Evolutionary conservation across 2,113 vertebrate species (phyloP).

Genomic region (Coreoperca whiteheadi): DNA sequence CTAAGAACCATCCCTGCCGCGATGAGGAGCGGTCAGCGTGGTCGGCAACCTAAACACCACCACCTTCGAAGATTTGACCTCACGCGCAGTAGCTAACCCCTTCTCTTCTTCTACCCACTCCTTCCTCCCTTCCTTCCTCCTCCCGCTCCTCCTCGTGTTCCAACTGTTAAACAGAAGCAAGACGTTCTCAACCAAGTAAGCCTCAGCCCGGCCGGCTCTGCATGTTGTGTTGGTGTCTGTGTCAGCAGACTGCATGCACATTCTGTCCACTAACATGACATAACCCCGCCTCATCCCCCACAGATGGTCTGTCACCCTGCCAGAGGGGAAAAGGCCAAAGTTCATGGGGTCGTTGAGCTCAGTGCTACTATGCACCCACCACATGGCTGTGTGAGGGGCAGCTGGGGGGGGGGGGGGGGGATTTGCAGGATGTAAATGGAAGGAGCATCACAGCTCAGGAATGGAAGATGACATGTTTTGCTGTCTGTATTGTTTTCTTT

Average conservation of each 20-base stretch:
- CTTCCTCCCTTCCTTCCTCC: constrained; percentile 27
- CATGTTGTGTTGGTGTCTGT: constrained; percentile 84
- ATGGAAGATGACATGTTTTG: neutral
- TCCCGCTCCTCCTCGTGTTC: constrained; percentile 5
- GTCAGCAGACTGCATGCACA: constrained; percentile 79
- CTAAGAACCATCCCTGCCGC: neutral
- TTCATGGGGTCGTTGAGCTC: constrained; percentile 28
- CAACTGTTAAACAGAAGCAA: constrained; percentile 85
- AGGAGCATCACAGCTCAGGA: neutral
- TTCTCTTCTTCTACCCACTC: constrained; percentile 61
- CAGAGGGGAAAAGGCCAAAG: constrained; percentile 42
- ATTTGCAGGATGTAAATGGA: neutral
- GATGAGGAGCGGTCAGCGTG: neutral
- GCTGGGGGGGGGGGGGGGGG: neutral
- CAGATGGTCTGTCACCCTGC: constrained; percentile 54
- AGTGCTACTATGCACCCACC: constrained; percentile 32
- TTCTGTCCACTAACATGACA: constrained; percentile 65
- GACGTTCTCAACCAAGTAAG: constrained; percentile 91
- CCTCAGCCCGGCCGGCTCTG: constrained; percentile 71
- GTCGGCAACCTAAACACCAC: neutral
- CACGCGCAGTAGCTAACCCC: constrained; percentile 47
- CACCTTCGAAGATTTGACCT: neutral
- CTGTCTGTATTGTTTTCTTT: neutral
- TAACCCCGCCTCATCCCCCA: constrained; percentile 34
- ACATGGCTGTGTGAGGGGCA: constrained; percentile 35